phyloP scores from a whole-genome alignment of 1,140 invertebrate species.

The Centruroides sculpturatus region DNA sequence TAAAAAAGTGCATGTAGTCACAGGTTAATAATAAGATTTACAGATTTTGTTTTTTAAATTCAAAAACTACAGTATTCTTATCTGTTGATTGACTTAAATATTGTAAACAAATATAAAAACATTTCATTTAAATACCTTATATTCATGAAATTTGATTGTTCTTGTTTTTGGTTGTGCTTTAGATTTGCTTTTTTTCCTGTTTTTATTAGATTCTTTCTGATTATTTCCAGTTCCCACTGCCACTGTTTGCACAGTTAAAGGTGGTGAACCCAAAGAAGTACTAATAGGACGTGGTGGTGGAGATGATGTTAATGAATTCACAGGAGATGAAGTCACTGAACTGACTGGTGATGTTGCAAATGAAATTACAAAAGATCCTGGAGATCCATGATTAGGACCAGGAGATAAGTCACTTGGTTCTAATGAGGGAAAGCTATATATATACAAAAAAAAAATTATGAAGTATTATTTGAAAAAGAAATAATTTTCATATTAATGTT shows the following conservation, averaged over 20 bases:
- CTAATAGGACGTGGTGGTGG: background rate
- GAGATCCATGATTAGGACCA: slow-evolving; percentile 8
- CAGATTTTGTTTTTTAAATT: no score
- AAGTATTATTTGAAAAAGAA: no score
- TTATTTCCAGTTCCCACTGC: background rate
- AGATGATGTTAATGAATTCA: slow-evolving; percentile 11
- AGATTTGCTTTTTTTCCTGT: slow-evolving; percentile 72
- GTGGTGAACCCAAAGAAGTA: background rate
- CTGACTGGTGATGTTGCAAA: slow-evolving; percentile 16
- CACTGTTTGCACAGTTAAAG: background rate
- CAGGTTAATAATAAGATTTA: no score
- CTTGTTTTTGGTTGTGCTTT: slow-evolving; percentile 67
- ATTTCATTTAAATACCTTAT: slow-evolving; percentile 45
- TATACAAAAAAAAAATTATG: no score
- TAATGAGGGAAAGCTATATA: slow-evolving; percentile 10
- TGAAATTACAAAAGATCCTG: slow-evolving; percentile 11
- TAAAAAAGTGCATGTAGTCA: no score
- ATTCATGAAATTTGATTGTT: slow-evolving; percentile 95
- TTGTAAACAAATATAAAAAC: background rate
- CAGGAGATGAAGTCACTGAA: slow-evolving; percentile 21
- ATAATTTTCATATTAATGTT: no score
- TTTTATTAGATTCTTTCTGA: slow-evolving; percentile 34
- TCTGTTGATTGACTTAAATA: no score
- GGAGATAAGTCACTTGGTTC: slow-evolving; percentile 8
- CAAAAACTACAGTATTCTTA: no score